Evolutionary conservation across 2,888 invertebrate genomes (phyloP).

Genomic region (Cryptocephalus primarius): DNA sequence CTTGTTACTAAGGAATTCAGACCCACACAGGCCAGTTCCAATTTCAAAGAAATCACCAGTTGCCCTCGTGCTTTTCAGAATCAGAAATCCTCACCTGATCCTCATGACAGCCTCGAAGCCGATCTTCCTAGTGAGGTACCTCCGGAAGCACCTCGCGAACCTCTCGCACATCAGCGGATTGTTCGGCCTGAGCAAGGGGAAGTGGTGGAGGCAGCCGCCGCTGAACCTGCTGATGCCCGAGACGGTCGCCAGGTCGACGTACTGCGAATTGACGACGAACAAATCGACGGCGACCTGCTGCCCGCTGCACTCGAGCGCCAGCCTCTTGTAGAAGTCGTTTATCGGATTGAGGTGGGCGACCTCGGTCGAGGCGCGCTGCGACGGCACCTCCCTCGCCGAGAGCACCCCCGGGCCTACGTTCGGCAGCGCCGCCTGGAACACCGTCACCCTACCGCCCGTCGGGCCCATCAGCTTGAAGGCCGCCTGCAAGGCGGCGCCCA

Average conservation of each 20-base stretch:
- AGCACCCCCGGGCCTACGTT: conserved; percentile 83
- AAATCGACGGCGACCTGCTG: conserved; percentile 94
- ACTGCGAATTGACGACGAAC: conserved; percentile 87
- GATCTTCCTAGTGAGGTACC: conserved; percentile 92
- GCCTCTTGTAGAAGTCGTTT: conserved; percentile 94
- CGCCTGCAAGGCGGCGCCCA: conserved; percentile 88
- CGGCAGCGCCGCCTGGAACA: conserved; percentile 85
- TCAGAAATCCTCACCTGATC: conserved; percentile 36
- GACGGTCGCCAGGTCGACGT: conserved; percentile 87
- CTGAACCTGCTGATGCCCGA: conserved; percentile 86
- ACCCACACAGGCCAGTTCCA: too few relatives aligned
- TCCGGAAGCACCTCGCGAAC: conserved; percentile 64
- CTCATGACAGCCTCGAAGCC: conserved; percentile 99
- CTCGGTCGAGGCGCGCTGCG: conserved; percentile 70
- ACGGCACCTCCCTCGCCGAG: conserved; percentile 78
- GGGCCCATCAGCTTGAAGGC: conserved; percentile 85
- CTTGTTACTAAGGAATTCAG: too few relatives aligned
- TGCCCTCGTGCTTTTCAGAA: too few relatives aligned
- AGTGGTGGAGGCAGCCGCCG: conserved; percentile 85
- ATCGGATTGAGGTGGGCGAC: conserved; percentile 84
- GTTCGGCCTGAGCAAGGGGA: conserved; percentile 72
- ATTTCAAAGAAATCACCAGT: too few relatives aligned
- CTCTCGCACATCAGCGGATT: conserved; percentile 61
- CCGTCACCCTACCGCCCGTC: conserved; percentile 89
- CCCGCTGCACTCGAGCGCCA: conserved; percentile 92